Evolutionary conservation across 1,140 invertebrate genomes (phyloP).

Genomic region (Drosophila tropicalis): DNA sequence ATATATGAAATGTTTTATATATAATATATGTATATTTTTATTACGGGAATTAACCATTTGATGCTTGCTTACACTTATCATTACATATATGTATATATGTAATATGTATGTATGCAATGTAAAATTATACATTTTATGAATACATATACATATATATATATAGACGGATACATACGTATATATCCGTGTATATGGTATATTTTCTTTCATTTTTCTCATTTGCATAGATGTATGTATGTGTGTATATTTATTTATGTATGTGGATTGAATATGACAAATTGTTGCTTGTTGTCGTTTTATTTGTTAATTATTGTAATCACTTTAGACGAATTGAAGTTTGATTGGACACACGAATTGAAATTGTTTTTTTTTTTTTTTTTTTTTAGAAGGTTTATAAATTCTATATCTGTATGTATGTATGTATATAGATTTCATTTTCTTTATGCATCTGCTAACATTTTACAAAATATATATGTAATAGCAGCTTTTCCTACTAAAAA

Average conservation of each 20-base stretch:
- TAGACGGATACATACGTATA: constrained; percentile 9
- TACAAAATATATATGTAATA: constrained; percentile 48
- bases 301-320: constrained; percentile 65
- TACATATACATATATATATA: constrained; percentile 20
- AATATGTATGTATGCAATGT: constrained; percentile 27
- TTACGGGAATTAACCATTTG: constrained; percentile 79
- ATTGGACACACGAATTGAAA: constrained; percentile 71
- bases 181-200: constrained; percentile 27
- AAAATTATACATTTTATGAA: constrained; percentile 28
- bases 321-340: constrained; percentile 78
- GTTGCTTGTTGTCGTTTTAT: constrained; percentile 35
- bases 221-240: background rate
- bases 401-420: constrained; percentile 20
- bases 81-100: constrained; percentile 52
- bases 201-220: constrained; percentile 7
- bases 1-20: constrained; percentile 50
- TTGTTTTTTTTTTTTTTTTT: constrained; percentile 18
- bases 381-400: constrained; percentile 3
- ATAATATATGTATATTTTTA: constrained; percentile 57
- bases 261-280: constrained; percentile 27
- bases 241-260: background rate
- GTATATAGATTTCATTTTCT: constrained; percentile 1
- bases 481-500: constrained; percentile 29
- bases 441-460: constrained; percentile 46
- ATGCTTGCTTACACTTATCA: constrained; percentile 65